Conservation (phyloP, 2,888 invertebrate species). For the Leucania comma region DNA sequence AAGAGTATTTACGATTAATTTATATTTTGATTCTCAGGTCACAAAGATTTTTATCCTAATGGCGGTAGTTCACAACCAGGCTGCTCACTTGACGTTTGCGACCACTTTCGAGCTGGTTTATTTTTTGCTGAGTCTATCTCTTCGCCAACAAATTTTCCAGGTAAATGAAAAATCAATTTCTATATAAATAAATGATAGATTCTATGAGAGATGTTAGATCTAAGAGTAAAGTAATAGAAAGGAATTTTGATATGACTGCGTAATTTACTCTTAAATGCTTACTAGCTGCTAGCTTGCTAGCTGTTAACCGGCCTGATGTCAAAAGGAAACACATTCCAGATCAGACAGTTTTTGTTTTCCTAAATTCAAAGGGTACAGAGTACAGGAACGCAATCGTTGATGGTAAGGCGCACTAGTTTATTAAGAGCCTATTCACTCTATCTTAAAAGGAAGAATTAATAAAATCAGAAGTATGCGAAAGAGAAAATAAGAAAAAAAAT, state of each 20-base stretch:
- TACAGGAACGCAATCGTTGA: too few species aligned
- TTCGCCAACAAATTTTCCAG: conserved; percentile 79
- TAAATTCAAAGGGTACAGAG: too few species aligned
- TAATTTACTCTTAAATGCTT: too few species aligned
- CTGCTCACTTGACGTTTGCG: conserved; percentile 81
- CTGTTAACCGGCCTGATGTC: neutral
- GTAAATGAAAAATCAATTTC: conserved; percentile 63
- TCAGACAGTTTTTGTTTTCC: too few species aligned
- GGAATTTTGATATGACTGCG: neutral
- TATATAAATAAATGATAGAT: too few species aligned
- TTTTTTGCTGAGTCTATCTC: conserved; percentile 80
- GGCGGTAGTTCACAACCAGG: conserved; percentile 83
- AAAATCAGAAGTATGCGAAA: too few species aligned
- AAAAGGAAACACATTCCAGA: neutral
- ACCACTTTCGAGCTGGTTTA: conserved; percentile 85
- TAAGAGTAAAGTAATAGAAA: too few species aligned
- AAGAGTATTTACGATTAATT: neutral
- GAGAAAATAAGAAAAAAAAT: too few species aligned
- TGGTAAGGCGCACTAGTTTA: too few species aligned
- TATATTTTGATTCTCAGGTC: conserved; percentile 70
- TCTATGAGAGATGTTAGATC: too few species aligned
- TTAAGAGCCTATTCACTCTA: too few species aligned
- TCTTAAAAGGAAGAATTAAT: too few species aligned
- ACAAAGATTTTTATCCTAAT: conserved; percentile 85
- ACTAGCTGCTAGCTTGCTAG: neutral